Base-by-base conservation (phyloP, 30 jellyfish, hydroid and myxozoan genomes). In the Cassiopea xamachana region DNA sequence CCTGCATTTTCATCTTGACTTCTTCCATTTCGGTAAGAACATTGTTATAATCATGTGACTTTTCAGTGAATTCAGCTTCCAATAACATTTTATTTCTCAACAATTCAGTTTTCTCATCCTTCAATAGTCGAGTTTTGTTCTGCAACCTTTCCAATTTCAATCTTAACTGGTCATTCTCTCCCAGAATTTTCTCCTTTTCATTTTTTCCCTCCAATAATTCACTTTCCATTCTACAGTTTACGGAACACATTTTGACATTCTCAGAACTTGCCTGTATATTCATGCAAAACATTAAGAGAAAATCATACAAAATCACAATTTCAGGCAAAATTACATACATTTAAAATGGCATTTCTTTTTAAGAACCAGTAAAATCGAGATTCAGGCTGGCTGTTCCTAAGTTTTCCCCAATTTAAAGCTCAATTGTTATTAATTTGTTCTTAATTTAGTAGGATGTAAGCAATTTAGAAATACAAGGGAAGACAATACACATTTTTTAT, bases 221-320 rank as follows among this genome's bases (percentile, higher is more conserved):
- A 55, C 14, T 50, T 39, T 84, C 92, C 79, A 84, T 15, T 60
- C 69, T 58, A 47, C 92, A 84, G 58, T 19, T 14, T 16, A 71
- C 92, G 5, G 92, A 47, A 81, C 92, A 71, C 67, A 84, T 67
- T 19, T 48, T 64, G 69, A 51, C 48, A 51, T 84, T 84, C 68
- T 72, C 92, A 4, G 85, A 71, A 72, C 59, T 73, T n/a, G 86
- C 92, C 92, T 84, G 68, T 12, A 50, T 48, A 18, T 76, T 69
- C n/a, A 3, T 45, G 48, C 39, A 45, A 39, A n/a, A 13, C 13
- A 62, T 1, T 4, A 64, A 17, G 46, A 39, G n/a, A 45, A 44
- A 45, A 27, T 27, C 39, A 27, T 27, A 27, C 39, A 27, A 27
- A 27, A 0, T 27, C 39, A 0, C 39, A 27, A 27, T 27, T 27